A percentile compares a stretch with the other conserved stretches of the same genome.
These are phyloP conservation scores for Triplophysa bombifrons DNA, from an alignment of 2,797 vertebrate species.

Conservation along the genomic window DNA sequence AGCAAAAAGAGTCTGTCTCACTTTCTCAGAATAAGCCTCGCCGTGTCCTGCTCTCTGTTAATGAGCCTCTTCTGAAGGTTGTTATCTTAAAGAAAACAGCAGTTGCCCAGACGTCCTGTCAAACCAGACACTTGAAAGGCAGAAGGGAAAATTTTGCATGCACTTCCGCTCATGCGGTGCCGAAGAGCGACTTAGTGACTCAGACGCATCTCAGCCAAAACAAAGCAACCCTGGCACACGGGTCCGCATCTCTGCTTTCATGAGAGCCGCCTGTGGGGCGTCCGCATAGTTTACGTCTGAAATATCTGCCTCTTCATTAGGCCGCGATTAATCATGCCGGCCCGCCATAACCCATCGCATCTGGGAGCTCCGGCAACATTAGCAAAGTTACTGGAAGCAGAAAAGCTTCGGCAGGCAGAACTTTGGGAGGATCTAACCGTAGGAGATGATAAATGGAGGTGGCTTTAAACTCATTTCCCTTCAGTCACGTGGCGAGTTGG, in stretches of 20 bases:
- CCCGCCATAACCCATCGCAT: slow-evolving; percentile 25
- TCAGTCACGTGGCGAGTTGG: slow-evolving; percentile 13
- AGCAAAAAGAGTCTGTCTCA: slow-evolving; percentile 25
- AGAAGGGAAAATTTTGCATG: slow-evolving; percentile 56
- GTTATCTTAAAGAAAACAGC: slow-evolving; percentile 72
- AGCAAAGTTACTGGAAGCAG: slow-evolving; percentile 24
- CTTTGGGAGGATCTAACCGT: slow-evolving; percentile 6
- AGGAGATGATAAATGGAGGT: slow-evolving; percentile 5
- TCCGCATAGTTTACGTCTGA: slow-evolving; percentile 44
- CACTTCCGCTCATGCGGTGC: slow-evolving; percentile 36
- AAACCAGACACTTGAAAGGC: slow-evolving; percentile 55
- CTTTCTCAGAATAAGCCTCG: slow-evolving; percentile 42
- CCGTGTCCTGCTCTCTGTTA: slow-evolving; percentile 53
- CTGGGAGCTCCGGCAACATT: slow-evolving; percentile 37
- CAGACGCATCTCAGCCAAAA: slow-evolving; percentile 44
- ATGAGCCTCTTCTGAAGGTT: slow-evolving; percentile 73
- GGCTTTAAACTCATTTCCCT: slow-evolving; percentile 12
- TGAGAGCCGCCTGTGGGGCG: slow-evolving; percentile 42
- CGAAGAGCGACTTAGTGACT: slow-evolving; percentile 47
- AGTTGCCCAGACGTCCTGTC: slow-evolving; percentile 65
- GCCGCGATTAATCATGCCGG: slow-evolving; percentile 49
- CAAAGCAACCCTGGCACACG: slow-evolving; percentile 42
- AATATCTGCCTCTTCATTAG: slow-evolving; percentile 53
- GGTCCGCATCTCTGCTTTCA: slow-evolving; percentile 48
- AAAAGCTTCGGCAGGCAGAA: slow-evolving; percentile 5